phyloP scores from a whole-genome alignment of 2,797 vertebrate species.

The Harpagifer antarcticus region DNA sequence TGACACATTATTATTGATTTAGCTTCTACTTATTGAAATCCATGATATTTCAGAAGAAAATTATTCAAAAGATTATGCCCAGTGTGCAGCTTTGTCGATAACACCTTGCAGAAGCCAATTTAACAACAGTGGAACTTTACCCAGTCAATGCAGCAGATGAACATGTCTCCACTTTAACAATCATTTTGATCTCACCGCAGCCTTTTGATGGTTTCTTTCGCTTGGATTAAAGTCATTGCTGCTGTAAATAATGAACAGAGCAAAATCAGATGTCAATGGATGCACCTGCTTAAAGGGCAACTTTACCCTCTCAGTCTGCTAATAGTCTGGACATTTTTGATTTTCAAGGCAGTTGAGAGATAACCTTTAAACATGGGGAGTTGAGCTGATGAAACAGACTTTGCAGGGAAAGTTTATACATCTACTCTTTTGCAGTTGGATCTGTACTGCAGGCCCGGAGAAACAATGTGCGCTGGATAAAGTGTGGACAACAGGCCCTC shows the following conservation, averaged over 20 bases:
- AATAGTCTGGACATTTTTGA: conserved; percentile 68
- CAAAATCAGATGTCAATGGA: conserved; percentile 62
- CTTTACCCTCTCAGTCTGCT: conserved; percentile 55
- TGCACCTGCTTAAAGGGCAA: conserved; percentile 72
- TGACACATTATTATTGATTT: conserved; percentile 74
- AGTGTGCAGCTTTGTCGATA: conserved; percentile 54
- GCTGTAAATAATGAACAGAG: conserved; percentile 64
- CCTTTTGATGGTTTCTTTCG: conserved; percentile 56
- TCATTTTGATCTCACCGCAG: conserved; percentile 47
- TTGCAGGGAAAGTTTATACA: conserved; percentile 35
- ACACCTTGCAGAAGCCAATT: conserved; percentile 40
- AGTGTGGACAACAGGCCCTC: conserved; percentile 22
- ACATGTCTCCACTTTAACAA: conserved; percentile 41
- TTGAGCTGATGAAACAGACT: conserved; percentile 44
- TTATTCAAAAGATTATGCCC: conserved; percentile 64
- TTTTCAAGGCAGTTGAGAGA: conserved; percentile 65
- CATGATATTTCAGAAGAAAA: conserved; percentile 71
- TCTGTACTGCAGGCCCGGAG: conserved; percentile 33
- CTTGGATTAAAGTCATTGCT: conserved; percentile 48
- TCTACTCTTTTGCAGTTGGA: conserved; percentile 53
- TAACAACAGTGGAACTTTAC: conserved; percentile 47
- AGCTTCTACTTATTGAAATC: conserved; percentile 66
- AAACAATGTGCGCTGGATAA: conserved; percentile 48
- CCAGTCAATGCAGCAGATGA: conserved; percentile 29
- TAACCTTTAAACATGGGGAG: conserved; percentile 73